Percentiles rank a stretch among this genome's conserved stretches.
Conservation (phyloP, 1,140 invertebrate genomes). For the Acromyrmex heyeri region DNA sequence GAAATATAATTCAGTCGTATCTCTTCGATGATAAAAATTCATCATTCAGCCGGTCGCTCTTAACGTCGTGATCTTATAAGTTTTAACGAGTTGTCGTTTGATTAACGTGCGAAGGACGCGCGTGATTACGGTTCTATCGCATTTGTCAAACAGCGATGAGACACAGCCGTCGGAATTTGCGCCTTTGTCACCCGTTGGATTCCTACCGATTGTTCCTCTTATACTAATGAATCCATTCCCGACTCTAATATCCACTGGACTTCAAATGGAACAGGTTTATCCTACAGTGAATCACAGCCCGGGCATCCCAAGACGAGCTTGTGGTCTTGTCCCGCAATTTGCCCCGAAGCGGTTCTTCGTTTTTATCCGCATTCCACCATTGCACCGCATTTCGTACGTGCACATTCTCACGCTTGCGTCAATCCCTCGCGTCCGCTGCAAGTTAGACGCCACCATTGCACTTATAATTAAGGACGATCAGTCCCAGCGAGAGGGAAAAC, state of each 20-base stretch:
- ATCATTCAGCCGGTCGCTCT: neutral
- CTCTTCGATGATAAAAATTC: neutral
- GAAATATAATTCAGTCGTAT: slow-evolving; percentile 9
- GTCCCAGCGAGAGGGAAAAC: slow-evolving; percentile 57
- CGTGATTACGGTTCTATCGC: neutral
- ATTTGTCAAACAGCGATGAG: slow-evolving; percentile 19
- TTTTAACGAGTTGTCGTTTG: neutral
- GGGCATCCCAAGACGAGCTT: slow-evolving; percentile 27
- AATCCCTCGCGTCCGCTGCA: slow-evolving; percentile 18
- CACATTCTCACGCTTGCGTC: slow-evolving; percentile 57
- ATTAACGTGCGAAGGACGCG: slow-evolving; percentile 10
- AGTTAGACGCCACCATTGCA: slow-evolving; percentile 25
- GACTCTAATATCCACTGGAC: slow-evolving; percentile 13
- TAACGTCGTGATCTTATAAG: neutral
- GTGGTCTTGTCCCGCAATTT: neutral
- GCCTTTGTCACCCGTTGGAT: neutral
- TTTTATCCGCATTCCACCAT: slow-evolving; percentile 39
- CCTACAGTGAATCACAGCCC: slow-evolving; percentile 44
- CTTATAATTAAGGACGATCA: slow-evolving; percentile 66
- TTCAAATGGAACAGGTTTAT: slow-evolving; percentile 55
- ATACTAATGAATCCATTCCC: slow-evolving; percentile 3
- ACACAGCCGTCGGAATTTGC: slow-evolving; percentile 13
- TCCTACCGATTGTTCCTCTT: slow-evolving; percentile 8
- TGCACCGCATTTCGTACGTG: neutral
- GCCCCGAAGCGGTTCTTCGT: neutral